phyloP scores from a whole-genome alignment of 2,113 vertebrate species.

The Peromyscus californicus region DNA sequence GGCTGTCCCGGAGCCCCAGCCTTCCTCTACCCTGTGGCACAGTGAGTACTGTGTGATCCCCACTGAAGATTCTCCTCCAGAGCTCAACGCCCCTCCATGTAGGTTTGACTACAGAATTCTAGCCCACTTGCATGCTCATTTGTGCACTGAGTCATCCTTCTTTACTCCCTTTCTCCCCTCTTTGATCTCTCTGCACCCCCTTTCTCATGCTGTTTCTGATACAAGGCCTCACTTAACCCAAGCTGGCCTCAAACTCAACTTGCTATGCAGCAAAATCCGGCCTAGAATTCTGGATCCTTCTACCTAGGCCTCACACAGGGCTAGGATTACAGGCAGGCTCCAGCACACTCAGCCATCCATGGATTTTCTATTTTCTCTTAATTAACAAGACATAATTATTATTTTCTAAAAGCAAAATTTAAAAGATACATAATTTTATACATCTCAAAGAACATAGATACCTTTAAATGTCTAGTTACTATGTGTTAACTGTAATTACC shows the following conservation, averaged over 20 bases:
- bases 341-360: background rate
- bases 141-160: background rate
- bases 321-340: background rate
- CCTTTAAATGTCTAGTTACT: background rate
- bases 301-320: background rate
- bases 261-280: background rate
- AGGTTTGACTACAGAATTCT: constrained; percentile 4
- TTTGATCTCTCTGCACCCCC: background rate
- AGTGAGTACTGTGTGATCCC: background rate
- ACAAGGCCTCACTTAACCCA: background rate
- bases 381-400: constrained; percentile 39
- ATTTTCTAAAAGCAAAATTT: background rate
- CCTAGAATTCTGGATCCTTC: background rate
- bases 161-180: background rate
- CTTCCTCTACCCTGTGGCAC: background rate
- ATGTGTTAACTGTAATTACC: background rate
- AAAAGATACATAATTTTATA: constrained; percentile 17
- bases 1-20: background rate
- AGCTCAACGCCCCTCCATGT: background rate
- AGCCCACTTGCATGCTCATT: background rate
- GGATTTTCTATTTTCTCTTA: constrained; percentile 5
- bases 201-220: background rate
- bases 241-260: background rate
- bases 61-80: background rate
- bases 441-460: background rate